phyloP scores from a whole-genome alignment of 2,888 invertebrate genomes.

The Apomyelois bistriatella region DNA sequence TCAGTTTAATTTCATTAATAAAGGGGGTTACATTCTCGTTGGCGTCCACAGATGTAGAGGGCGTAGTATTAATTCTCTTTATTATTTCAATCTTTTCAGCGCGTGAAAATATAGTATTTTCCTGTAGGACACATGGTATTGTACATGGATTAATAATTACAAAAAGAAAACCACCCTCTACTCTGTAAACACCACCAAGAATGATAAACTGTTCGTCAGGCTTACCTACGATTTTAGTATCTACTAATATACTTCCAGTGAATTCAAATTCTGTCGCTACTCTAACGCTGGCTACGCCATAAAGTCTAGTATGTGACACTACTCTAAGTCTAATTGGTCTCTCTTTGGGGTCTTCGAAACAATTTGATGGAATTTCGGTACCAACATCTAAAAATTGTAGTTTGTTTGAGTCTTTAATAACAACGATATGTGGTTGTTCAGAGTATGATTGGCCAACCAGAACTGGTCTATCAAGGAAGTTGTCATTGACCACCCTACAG shows the following conservation, averaged over 20 bases:
- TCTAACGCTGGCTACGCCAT: neutral
- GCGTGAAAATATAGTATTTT: neutral
- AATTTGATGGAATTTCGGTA: neutral
- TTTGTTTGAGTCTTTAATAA: neutral
- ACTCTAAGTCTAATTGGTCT: neutral
- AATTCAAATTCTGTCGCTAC: neutral
- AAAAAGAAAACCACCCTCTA: conserved; percentile 11
- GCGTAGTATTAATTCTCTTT: neutral
- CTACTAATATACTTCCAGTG: neutral
- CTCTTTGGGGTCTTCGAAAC: neutral
- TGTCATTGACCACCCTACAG: neutral
- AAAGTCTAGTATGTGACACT: neutral
- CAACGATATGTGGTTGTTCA: neutral
- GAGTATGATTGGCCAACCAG: neutral
- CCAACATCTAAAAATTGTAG: neutral
- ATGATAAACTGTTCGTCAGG: conserved; percentile 18
- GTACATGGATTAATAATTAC: conserved; percentile 16
- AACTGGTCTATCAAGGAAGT: neutral
- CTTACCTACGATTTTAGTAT: conserved; percentile 16
- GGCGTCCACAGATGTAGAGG: neutral
- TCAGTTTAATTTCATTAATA: conserved; percentile 10
- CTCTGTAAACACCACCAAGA: conserved; percentile 18
- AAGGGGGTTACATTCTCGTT: neutral
- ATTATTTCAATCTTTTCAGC: conserved; percentile 7
- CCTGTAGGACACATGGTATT: conserved; percentile 3